phyloP scores from a whole-genome alignment of 2,888 invertebrate genomes.

The Augiades crinisus region DNA sequence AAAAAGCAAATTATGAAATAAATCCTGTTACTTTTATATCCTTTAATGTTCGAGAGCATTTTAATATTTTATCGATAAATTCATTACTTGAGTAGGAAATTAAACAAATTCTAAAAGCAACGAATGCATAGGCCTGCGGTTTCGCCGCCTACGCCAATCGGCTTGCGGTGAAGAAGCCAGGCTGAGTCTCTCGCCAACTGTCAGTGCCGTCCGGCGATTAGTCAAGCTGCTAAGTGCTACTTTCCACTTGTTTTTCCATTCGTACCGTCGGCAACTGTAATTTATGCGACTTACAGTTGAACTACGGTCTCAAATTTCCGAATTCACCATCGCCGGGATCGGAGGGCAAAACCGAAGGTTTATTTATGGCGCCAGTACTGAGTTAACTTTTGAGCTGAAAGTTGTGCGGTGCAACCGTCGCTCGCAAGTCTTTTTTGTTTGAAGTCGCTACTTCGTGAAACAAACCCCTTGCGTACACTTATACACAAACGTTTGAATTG shows the following conservation, averaged over 20 bases:
- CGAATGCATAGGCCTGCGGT: neutral
- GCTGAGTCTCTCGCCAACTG: constrained; percentile 45
- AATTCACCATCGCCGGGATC: constrained; percentile 72
- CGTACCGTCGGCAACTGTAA: constrained; percentile 70
- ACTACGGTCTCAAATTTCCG: constrained; percentile 70
- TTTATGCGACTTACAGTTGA: constrained; percentile 79
- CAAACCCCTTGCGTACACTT: constrained; percentile 32
- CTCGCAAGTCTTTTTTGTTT: constrained; percentile 22
- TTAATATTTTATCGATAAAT: no score
- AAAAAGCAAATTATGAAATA: no score
- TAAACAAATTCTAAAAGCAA: constrained; percentile 1
- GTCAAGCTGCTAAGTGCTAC: constrained; percentile 78
- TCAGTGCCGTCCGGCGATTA: constrained; percentile 74
- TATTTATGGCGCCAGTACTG: constrained; percentile 74
- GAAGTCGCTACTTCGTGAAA: constrained; percentile 41
- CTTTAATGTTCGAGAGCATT: no score
- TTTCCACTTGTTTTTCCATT: constrained; percentile 77
- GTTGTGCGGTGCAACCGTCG: constrained; percentile 58
- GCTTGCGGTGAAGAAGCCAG: constrained; percentile 47
- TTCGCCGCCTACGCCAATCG: constrained; percentile 33
- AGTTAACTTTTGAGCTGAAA: constrained; percentile 72
- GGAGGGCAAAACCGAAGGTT: constrained; percentile 76
- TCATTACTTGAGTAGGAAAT: no score
- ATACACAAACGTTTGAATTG: constrained; percentile 25
- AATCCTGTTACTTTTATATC: no score